Evolutionary conservation across 2,797 vertebrate species (phyloP).

Genomic region (Chiropotes sagulatus): DNA sequence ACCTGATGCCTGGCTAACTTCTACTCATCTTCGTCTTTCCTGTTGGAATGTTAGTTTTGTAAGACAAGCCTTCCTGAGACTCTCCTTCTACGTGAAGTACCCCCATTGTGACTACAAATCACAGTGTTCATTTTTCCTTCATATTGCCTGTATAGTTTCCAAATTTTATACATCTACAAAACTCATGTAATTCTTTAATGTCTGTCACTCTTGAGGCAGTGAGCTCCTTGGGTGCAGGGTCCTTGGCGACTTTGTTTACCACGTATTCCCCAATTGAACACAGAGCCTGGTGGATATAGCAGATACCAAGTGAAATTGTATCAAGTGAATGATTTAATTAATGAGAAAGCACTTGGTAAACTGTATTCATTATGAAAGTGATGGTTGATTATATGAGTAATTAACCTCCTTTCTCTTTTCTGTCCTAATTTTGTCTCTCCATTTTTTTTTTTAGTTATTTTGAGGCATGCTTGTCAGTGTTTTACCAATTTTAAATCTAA

Average conservation of each 20-base stretch:
- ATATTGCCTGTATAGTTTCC: neutral
- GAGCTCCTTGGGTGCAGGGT: neutral
- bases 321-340: neutral
- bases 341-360: conserved; percentile 18
- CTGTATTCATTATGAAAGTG: conserved; percentile 5
- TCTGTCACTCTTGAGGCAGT: neutral
- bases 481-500: conserved; percentile 21
- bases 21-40: neutral
- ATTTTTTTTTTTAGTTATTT: conserved; percentile 9
- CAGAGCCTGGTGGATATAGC: neutral
- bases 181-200: neutral
- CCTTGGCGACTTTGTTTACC: neutral
- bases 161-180: neutral
- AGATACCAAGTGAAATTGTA: neutral
- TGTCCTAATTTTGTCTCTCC: conserved; percentile 44
- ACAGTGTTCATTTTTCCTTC: neutral
- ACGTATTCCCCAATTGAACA: neutral
- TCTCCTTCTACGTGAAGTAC: neutral
- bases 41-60: neutral
- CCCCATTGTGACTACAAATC: neutral
- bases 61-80: neutral
- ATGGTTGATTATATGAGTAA: neutral
- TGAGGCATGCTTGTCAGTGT: conserved; percentile 7
- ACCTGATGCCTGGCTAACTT: neutral
- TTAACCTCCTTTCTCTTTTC: neutral